Evolutionary conservation across 2,113 vertebrate species (phyloP), one percentile per base, ranked within the genome.

Genomic region (Prolemur simus): DNA sequence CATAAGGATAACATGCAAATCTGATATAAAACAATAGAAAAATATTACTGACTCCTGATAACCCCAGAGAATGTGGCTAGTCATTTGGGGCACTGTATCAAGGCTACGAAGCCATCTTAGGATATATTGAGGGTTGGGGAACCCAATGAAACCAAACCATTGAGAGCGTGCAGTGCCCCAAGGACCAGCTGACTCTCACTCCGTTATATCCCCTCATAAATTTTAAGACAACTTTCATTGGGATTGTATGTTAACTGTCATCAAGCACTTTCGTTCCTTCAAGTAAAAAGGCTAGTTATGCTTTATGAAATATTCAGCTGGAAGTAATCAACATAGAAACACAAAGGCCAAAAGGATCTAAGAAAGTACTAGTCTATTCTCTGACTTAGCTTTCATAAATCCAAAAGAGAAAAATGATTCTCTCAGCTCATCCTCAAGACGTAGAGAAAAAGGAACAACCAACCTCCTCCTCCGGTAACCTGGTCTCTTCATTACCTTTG

Each of bases 141-240:
- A 96, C 96, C 25, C 23, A 1, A 5, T 27, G 8, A 49, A 56
- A 89, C 42, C 84, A 96, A 90, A 63, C 42, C 52, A 82, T 93
- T 8, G 60, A 96, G 45, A 94, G 42, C 60, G 68, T 47, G n/a
- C 71, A 25, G 18, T 94, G 96, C 69, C 92, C 95, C 94, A 94
- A 82, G 73, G 39, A 32, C 29, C 63, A 39, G 23, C 77, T n/a
- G 82, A 85, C 81, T 89, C 66, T 45, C 64, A 89, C 97, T 88
- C 88, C 89, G 90, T 76, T 73, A 86, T 10, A 34, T 94, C 93
- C 66, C 34, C 45, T 94, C 69, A 71, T 94, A 87, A 76, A 76
- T 93, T 96, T 89, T 64, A 87, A 96, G 49, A 63, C 9, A 39
- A 12, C 56, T 81, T 8, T 88, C 60, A 74, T 60, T 76, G 63